Base-by-base conservation (phyloP, 2,797 vertebrate genomes). In the Graptemys geographica region DNA sequence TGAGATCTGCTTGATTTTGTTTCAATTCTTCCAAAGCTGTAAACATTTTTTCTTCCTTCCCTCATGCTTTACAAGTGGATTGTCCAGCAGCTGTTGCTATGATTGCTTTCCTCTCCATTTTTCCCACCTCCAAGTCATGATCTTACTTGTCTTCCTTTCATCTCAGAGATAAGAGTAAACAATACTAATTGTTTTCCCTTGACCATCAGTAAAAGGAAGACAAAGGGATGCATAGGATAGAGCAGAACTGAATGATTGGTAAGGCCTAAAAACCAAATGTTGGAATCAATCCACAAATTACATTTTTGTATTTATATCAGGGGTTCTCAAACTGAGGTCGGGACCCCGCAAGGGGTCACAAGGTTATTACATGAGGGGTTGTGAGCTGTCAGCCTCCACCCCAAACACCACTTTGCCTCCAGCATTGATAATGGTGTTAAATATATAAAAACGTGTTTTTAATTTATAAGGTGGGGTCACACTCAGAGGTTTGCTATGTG, bases 101-200 rank as follows among this genome's bases (percentile, higher is more conserved):
- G 8, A 5, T 86, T 81, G 33, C 28, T 47, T 1, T 51, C 49
- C 52, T 28, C 21, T 84, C 55, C 0, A 25, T 83, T 28, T 62
- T 82, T 62, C 27, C 19, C 76, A 90, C 23, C 1, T 79, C 18
- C 4, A 5, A 65, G 51, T 1, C 0, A 0, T 52, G 1, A 11
- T 41, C 21, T 10, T 82, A 4, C 11, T 87, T 9, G 1, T 90
- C 84, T 86, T 91, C 72, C 13, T 80, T 5, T 25, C 62, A 3
- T 53, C 9, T 72, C 57, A 80, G 7, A 90, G 4, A 4, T 41
- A 19, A 86, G 52, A 8, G 5, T 55, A 83, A 89, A 27, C 25
- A 78, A 44, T 47, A 4, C 11, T 25, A 78, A 90, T 79, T 95
- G 8, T 72, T 88, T 69, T 16, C 27, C 86, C 10, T 21, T 51